Base-by-base conservation (phyloP, 2,113 vertebrate genomes). In the Periophthalmodon schlosseri region DNA sequence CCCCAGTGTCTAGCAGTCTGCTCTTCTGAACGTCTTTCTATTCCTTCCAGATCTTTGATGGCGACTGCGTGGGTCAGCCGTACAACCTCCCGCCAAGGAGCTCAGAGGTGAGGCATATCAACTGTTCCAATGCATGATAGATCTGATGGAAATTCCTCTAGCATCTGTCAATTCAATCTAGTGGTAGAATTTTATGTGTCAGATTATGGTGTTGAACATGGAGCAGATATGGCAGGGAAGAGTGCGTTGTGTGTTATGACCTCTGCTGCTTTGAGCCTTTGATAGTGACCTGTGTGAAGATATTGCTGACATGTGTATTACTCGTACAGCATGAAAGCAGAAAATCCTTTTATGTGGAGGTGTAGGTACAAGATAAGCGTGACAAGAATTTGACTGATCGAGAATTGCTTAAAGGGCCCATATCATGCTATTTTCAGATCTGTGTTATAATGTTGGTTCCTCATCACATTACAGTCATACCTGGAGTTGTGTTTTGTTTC, bases 11-110 rank as follows among this genome's bases (percentile, higher is more conserved):
- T 90, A 1, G 23, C 28, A 24, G 23, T 60, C 21, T 60, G 64
- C 47, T 16, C 70, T 20, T 66, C 63, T 82, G 16, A 84, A 72
- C n/a, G 47, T 74, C 47, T 64, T 57, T 78, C 28, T 72, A 39
- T 86, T 75, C 71, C 61, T 90, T 90, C 82, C 88, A 96, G 96
- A 89, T 97, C 88, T 96, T 97, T 90, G 96, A 97, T 80, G 88
- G 93, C 36, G 82, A 92, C 50, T 90, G 89, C 81, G 94, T 91
- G 78, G 89, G 84, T 89, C 92, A 91, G 86, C 85, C 82, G 52
- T 92, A 86, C 74, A 79, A 74, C 49, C 80, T 92, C 36, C 93
- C 92, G 78, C 88, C 91, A 74, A 84, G 72, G 74, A 94, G 85
- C 86, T 93, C 91, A 0, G 90, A 92, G 87, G 91, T 92, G 88